phyloP scores from a whole-genome alignment of 2,113 vertebrate species.

The Protomyctophum bolini region DNA sequence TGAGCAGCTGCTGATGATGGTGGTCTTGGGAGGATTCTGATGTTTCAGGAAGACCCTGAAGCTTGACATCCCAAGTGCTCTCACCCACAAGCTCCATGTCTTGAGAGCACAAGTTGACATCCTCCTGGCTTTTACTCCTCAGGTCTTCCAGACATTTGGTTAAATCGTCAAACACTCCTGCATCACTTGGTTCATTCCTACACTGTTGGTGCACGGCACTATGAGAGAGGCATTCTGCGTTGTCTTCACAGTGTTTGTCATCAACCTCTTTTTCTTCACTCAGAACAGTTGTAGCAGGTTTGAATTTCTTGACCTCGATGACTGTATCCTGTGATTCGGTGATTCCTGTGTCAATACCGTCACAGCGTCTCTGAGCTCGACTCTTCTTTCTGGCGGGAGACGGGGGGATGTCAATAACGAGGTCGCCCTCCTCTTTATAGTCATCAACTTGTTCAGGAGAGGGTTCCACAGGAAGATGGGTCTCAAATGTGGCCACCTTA shows the following conservation, averaged over 20 bases:
- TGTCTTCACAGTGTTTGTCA: background rate
- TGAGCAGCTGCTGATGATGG: background rate
- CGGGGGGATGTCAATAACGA: conserved; percentile 75
- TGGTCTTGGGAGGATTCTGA: conserved; percentile 1
- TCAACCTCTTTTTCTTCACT: background rate
- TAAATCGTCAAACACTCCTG: conserved; percentile 42
- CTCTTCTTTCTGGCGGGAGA: conserved; percentile 46
- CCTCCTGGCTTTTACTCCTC: conserved; percentile 38
- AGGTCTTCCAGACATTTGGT: conserved; percentile 54
- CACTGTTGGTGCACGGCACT: background rate
- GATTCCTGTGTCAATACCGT: conserved; percentile 4
- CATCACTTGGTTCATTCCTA: conserved; percentile 12
- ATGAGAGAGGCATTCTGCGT: background rate
- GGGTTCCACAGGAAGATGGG: background rate
- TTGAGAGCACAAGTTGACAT: background rate
- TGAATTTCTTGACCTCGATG: background rate
- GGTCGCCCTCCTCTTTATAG: conserved; percentile 70
- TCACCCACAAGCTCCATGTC: conserved; percentile 1
- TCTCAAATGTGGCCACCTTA: background rate
- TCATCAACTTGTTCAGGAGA: conserved; percentile 53
- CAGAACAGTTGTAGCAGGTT: background rate
- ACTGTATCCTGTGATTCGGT: background rate
- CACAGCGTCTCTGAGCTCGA: conserved; percentile 15
- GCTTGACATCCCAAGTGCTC: background rate
- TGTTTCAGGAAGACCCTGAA: background rate